Percentiles rank a stretch among this genome's conserved stretches.
Evolutionary conservation across 2,888 invertebrate species (phyloP).

Genomic region (Thera britannica): DNA sequence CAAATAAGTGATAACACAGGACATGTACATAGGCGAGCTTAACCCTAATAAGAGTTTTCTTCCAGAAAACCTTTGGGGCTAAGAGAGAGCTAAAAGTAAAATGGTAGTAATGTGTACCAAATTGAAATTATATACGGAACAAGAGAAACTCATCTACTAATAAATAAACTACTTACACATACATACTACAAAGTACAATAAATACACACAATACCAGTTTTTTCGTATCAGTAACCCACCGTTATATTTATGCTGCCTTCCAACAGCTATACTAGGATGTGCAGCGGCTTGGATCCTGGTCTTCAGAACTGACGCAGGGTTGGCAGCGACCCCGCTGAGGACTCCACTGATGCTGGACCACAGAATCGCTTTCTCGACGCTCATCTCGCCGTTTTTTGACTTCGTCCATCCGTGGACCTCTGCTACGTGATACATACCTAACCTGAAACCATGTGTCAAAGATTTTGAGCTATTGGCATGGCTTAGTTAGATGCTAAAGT

Average conservation of each 20-base stretch:
- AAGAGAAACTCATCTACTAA: too few relatives aligned
- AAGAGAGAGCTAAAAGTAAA: too few relatives aligned
- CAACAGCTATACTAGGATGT: conserved; percentile 91
- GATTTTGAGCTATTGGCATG: neutral
- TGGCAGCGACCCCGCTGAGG: conserved; percentile 88
- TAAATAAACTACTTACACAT: too few relatives aligned
- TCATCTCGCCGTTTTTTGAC: conserved; percentile 64
- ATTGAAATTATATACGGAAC: too few relatives aligned
- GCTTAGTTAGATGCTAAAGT: too few relatives aligned
- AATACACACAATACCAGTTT: too few relatives aligned
- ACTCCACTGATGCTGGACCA: conserved; percentile 86
- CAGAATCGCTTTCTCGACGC: conserved; percentile 65
- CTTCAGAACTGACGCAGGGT: conserved; percentile 92
- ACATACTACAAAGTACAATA: too few relatives aligned
- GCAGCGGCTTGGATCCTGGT: conserved; percentile 91
- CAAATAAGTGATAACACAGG: too few relatives aligned
- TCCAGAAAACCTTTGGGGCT: too few relatives aligned
- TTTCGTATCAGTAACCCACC: conserved; percentile 49
- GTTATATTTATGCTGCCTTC: conserved; percentile 90
- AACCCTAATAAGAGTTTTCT: too few relatives aligned
- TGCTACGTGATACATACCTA: conserved; percentile 87
- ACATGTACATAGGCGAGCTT: too few relatives aligned
- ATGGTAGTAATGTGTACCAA: too few relatives aligned
- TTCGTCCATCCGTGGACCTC: conserved; percentile 84
- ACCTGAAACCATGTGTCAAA: conserved; percentile 56